A percentile compares a stretch with the other conserved stretches of the same genome.
Conservation (phyloP, 2,888 invertebrate genomes). For the Alcis repandata region DNA sequence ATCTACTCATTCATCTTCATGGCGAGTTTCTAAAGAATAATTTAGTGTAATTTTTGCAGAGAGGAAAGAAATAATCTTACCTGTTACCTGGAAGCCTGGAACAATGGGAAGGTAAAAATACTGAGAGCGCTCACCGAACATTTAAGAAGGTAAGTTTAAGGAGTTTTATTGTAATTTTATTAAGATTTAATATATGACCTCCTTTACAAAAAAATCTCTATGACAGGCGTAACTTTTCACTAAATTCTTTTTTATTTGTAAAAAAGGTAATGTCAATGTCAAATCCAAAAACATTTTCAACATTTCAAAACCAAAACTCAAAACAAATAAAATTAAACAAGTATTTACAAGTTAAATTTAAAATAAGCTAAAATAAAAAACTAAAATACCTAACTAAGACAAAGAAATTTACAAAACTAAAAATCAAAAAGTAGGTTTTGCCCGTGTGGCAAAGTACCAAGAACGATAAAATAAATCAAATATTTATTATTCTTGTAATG, state of each 20-base stretch:
- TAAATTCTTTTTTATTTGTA: no score
- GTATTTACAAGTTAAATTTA: no score
- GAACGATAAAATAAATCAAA: no score
- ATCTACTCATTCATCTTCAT: constrained; percentile 62
- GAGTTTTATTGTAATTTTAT: no score
- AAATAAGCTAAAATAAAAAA: no score
- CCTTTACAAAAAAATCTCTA: no score
- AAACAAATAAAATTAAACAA: not conserved
- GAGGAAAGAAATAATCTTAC: constrained; percentile 29
- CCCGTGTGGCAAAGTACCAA: no score
- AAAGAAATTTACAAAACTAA: no score
- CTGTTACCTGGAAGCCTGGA: constrained; percentile 21
- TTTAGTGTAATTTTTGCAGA: constrained; percentile 35
- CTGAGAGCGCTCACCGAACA: not conserved
- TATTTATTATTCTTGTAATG: no score
- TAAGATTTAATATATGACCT: not conserved
- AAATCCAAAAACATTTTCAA: not conserved
- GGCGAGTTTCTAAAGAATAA: constrained; percentile 46
- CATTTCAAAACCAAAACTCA: not conserved
- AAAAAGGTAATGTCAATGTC: not conserved
- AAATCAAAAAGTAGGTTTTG: no score
- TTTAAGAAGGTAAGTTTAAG: constrained; percentile 1
- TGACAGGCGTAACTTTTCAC: no score
- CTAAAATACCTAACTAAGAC: no score
- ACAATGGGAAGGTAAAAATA: constrained; percentile 24